Conservation (phyloP, 2,113 vertebrate species). For the Puntigrus tetrazona region DNA sequence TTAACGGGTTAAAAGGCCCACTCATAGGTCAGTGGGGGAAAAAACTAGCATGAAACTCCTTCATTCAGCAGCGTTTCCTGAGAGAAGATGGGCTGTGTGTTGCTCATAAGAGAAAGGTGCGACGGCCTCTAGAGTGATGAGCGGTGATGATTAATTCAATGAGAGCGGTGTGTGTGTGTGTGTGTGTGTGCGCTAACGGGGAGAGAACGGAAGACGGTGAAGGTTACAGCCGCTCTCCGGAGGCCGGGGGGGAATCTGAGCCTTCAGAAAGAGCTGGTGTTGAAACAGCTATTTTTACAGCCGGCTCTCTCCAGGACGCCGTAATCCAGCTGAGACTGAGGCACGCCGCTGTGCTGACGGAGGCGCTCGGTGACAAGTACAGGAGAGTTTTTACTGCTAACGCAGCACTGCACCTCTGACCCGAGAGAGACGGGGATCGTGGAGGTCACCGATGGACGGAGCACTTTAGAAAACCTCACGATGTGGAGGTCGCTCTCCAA, state of each 20-base stretch:
- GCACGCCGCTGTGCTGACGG: slow-evolving; percentile 41
- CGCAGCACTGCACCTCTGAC: slow-evolving; percentile 48
- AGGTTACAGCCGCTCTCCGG: slow-evolving; percentile 30
- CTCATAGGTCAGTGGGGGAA: too few species aligned
- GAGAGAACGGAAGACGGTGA: slow-evolving; percentile 16
- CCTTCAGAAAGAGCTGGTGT: slow-evolving; percentile 35
- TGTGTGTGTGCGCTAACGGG: too few species aligned
- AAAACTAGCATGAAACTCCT: background rate
- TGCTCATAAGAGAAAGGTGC: slow-evolving; percentile 3
- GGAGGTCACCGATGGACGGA: background rate
- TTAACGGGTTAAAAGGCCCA: too few species aligned
- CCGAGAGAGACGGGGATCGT: background rate
- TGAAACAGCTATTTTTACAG: slow-evolving; percentile 53
- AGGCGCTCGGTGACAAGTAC: slow-evolving; percentile 25
- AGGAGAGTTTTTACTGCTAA: slow-evolving; percentile 35
- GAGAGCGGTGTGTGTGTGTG: too few species aligned
- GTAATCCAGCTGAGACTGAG: slow-evolving; percentile 41
- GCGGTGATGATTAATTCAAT: slow-evolving; percentile 23
- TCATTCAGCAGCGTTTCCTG: background rate
- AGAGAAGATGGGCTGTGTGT: background rate
- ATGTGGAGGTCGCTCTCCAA: too few species aligned
- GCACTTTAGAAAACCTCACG: background rate
- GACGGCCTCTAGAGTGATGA: slow-evolving; percentile 6
- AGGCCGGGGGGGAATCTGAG: slow-evolving; percentile 44
- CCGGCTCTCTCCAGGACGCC: slow-evolving; percentile 39